Evolutionary conservation across 1,140 invertebrate genomes (phyloP), one percentile per base, ranked within the genome.

Genomic region (Saccostrea cuccullata): DNA sequence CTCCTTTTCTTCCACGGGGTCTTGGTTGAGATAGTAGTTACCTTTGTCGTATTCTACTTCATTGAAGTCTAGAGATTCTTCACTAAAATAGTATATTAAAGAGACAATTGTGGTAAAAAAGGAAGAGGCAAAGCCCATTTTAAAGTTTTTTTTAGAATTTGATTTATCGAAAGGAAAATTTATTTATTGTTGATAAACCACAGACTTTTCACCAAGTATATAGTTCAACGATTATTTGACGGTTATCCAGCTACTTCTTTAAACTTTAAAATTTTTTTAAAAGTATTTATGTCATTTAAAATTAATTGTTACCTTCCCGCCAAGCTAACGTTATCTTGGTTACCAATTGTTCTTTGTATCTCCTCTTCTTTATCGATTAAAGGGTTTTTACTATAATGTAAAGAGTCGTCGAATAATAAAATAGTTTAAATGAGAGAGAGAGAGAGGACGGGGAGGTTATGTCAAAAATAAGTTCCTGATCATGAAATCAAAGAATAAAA

Each of bases 1-100:
- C 47, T 84, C 82, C 40, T 84, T 84, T 84, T 84, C 82, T 20
- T 84, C 82, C 11, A 55, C 40, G 11, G 82, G 82, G n/a, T 84
- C 47, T 6, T 56, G 17, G 5, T 84, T 12, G 55, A 20, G 9
- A 11, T 15, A 40, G 40, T 36, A 40, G 40, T 55, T 9, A 55
- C 55, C 6, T 26, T 84, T 55, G 8, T 17, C 82, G 20, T 55
- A 84, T 20, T 55, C 82, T n/a, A 55, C 82, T 55, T 84, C 55
- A 26, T 84, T 84, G 23, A 2, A n/a, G 20, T 84, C 82, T 12
- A 84, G 55, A 15, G 40, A 55, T 6, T 84, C 55, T 56, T 84
- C 82, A 55, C 82, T 84, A 20, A 17, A 84, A 30, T 13, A 30
- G 26, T 47, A 47, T 12, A 15, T 13, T 60, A 60, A 60, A 60